phyloP scores from a whole-genome alignment of 2,888 invertebrate genomes.

The Itoplectis maculator region DNA sequence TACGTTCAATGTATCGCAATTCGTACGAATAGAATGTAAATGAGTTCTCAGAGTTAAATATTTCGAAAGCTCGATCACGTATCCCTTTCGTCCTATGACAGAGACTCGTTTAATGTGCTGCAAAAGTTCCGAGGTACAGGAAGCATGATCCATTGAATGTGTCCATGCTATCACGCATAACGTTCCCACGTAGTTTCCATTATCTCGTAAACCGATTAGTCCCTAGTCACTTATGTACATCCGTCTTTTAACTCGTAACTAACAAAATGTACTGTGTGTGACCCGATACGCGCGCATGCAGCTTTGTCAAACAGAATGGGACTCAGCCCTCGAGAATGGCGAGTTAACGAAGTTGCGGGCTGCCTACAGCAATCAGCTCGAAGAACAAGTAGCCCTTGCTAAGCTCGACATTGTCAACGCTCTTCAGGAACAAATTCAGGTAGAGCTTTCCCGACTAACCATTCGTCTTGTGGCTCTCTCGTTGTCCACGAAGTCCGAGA shows the following conservation, averaged over 20 bases:
- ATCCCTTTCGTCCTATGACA: not conserved
- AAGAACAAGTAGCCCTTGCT: constrained; percentile 88
- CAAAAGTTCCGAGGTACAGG: not conserved
- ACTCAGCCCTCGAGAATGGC: constrained; percentile 77
- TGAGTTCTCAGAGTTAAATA: constrained; percentile 10
- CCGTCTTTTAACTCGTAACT: constrained; percentile 68
- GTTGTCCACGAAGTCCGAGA: constrained; percentile 7
- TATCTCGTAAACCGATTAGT: constrained; percentile 25
- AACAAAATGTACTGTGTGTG: constrained; percentile 69
- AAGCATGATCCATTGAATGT: constrained; percentile 62
- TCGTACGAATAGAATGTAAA: not conserved
- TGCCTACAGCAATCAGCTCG: constrained; percentile 83
- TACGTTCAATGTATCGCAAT: not conserved
- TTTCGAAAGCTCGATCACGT: constrained; percentile 19
- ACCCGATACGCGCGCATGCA: constrained; percentile 78
- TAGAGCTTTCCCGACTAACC: constrained; percentile 82
- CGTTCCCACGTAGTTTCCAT: constrained; percentile 32
- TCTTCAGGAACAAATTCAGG: constrained; percentile 91
- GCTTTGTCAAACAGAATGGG: constrained; percentile 83
- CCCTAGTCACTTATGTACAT: constrained; percentile 2
- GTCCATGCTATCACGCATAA: constrained; percentile 45
- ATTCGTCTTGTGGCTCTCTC: constrained; percentile 23
- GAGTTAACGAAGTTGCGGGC: constrained; percentile 80
- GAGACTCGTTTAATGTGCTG: not conserved
- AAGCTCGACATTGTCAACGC: constrained; percentile 89